Conservation (phyloP, 2,888 invertebrate species). For the Odontomyia ornata region DNA sequence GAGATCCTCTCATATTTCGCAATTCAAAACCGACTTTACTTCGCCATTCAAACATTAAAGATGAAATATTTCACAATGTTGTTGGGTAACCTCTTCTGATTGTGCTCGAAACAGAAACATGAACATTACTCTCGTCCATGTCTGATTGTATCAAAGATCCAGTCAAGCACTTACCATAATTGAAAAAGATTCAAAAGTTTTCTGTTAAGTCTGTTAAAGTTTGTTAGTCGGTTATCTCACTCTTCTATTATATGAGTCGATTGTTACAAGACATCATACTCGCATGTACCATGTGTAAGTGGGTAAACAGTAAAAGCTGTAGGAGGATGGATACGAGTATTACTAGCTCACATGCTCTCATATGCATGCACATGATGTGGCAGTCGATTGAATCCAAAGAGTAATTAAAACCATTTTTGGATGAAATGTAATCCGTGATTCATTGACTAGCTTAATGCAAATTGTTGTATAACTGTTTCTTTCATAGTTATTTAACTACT, state of each 20-base stretch:
- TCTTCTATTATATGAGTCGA: not conserved
- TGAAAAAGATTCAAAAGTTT: slow-evolving; percentile 23
- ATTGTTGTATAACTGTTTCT: not conserved
- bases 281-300: too few relatives aligned
- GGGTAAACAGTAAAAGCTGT: too few relatives aligned
- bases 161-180: slow-evolving; percentile 11
- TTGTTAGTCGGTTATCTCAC: not conserved
- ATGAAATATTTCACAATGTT: slow-evolving; percentile 16
- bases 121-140: not conserved
- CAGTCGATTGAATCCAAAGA: not conserved
- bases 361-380: not conserved
- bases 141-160: not conserved
- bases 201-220: not conserved
- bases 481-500: not conserved
- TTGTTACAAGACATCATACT: too few relatives aligned
- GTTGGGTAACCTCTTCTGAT: slow-evolving; percentile 9
- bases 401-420: not conserved
- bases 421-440: not conserved
- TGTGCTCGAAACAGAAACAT: not conserved
- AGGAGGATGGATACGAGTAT: too few relatives aligned
- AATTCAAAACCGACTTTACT: too few relatives aligned
- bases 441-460: not conserved
- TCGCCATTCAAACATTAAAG: too few relatives aligned
- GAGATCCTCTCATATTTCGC: too few relatives aligned
- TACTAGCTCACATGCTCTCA: not conserved